These are phyloP conservation scores for Himalopsyche kuldschensis DNA, from an alignment of 2,888 invertebrate species.

Conservation along the genomic window DNA sequence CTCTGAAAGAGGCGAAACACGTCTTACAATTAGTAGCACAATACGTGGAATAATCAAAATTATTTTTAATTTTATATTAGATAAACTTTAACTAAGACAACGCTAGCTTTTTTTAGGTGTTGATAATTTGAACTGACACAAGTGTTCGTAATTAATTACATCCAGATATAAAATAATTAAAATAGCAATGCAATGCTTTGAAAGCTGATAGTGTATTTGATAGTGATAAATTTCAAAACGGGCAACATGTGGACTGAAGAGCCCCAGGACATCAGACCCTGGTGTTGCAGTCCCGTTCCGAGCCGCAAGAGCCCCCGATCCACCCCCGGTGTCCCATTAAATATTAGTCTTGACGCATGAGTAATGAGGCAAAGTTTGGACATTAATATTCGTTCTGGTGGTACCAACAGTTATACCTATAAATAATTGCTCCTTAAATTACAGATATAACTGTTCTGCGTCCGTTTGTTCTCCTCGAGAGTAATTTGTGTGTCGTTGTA, in stretches of 20 bases:
- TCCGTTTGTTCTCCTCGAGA: background rate
- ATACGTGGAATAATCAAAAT: too few relatives aligned
- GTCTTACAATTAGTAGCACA: too few relatives aligned
- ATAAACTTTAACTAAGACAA: too few relatives aligned
- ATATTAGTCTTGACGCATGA: slow-evolving; percentile 39
- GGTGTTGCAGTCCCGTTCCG: slow-evolving; percentile 6
- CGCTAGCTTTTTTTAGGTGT: too few relatives aligned
- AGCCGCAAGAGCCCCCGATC: background rate
- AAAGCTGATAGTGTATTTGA: background rate
- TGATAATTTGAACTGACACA: too few relatives aligned
- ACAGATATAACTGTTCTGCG: slow-evolving; percentile 30
- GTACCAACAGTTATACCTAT: slow-evolving; percentile 37
- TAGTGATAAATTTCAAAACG: background rate
- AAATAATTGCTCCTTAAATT: slow-evolving; percentile 39
- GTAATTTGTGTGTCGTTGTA: slow-evolving; percentile 13
- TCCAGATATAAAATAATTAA: background rate
- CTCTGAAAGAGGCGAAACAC: too few relatives aligned
- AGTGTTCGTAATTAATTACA: too few relatives aligned
- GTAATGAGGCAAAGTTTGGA: slow-evolving; percentile 37
- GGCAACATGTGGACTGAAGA: slow-evolving; percentile 30
- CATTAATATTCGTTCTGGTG: slow-evolving; percentile 40
- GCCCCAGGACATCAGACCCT: slow-evolving; percentile 14
- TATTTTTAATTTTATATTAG: too few relatives aligned
- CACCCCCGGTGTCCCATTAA: slow-evolving; percentile 35
- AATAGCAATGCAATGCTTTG: background rate